A percentile compares a stretch with the other conserved stretches of the same genome.
These are phyloP conservation scores for Hypena proboscidalis DNA, from an alignment of 2,888 invertebrate species.

Conservation along the genomic window DNA sequence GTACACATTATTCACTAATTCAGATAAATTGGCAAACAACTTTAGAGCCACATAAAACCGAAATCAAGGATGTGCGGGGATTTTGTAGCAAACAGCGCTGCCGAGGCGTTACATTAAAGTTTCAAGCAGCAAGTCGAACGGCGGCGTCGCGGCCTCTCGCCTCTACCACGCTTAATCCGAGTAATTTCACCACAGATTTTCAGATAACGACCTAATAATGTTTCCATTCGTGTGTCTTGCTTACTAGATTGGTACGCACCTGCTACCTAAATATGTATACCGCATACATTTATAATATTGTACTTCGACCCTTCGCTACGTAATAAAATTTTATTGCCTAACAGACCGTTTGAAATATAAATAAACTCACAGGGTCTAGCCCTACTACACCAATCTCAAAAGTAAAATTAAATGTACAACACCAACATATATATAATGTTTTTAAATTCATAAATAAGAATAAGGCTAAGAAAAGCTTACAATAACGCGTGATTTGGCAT, in stretches of 20 bases:
- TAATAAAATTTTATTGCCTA: constrained; percentile 33
- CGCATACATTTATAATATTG: constrained; percentile 42
- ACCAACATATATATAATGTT: constrained; percentile 18
- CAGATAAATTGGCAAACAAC: constrained; percentile 62
- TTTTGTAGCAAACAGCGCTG: constrained; percentile 61
- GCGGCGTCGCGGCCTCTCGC: constrained; percentile 35
- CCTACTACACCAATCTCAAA: no score
- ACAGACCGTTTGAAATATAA: constrained; percentile 30
- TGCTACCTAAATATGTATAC: constrained; percentile 35
- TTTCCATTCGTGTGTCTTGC: constrained; percentile 39
- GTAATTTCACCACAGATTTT: constrained; percentile 66
- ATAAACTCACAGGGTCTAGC: constrained; percentile 26
- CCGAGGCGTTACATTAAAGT: constrained; percentile 71
- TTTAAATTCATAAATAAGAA: constrained; percentile 30
- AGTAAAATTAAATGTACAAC: no score
- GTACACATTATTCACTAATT: constrained; percentile 52
- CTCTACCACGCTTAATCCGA: constrained; percentile 59
- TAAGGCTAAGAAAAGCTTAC: constrained; percentile 31
- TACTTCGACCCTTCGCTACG: constrained; percentile 36
- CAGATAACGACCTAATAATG: constrained; percentile 56
- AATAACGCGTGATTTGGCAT: constrained; percentile 42
- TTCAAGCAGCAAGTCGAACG: constrained; percentile 60
- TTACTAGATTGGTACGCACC: constrained; percentile 32
- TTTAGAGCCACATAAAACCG: constrained; percentile 64
- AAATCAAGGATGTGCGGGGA: constrained; percentile 64